Evolutionary conservation across 2,888 invertebrate species (phyloP), one percentile per base, ranked within the genome.

Genomic region (Mesoligia furuncula): DNA sequence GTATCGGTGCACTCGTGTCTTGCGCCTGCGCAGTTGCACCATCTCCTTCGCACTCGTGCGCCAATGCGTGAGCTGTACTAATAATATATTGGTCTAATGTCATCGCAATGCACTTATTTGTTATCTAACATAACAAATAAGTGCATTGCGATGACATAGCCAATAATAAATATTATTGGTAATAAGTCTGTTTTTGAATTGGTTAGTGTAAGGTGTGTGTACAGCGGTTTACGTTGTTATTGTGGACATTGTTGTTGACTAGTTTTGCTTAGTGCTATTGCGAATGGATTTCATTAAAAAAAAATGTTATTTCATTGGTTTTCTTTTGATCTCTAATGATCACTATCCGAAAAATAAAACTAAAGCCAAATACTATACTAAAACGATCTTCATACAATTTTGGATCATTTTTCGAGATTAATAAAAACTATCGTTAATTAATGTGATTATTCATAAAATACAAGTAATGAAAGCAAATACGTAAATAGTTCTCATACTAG

Each of bases 11-110:
- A 81, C 64, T 77, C 68, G 36, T 65, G 75, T 81, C 82, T 76
- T 73, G 84, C 82, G 79, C 85, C 67, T 54, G 73, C 75, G 65
- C 72, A 67, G 79, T 82, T 89, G 78, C 83, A 81, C 85, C 85
- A 88, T 83, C 86, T 86, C 88, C 42, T 69, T 86, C 82, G 68
- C 85, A 86, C 80, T 81, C 68, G 68, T 79, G 45, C 73, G 73
- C 78, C 75, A 85, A 83, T 82, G n/a, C 77, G 39, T 45, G 20
- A 67, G 39, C 36, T 68, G 66, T 66, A 75, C 62, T 39, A 75
- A 73, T 67, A 78, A 39, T 59, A 7, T 64, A 61, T 69, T 61
- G 13, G 13, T 62, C 48, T 62, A 61, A 59, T 67, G 20, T 51
- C 54, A 78, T 61, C 24, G 36, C 72, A 73, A 73, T 39, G 42